Base-by-base conservation (phyloP, 2,888 invertebrate genomes). In the Meganola albula region DNA sequence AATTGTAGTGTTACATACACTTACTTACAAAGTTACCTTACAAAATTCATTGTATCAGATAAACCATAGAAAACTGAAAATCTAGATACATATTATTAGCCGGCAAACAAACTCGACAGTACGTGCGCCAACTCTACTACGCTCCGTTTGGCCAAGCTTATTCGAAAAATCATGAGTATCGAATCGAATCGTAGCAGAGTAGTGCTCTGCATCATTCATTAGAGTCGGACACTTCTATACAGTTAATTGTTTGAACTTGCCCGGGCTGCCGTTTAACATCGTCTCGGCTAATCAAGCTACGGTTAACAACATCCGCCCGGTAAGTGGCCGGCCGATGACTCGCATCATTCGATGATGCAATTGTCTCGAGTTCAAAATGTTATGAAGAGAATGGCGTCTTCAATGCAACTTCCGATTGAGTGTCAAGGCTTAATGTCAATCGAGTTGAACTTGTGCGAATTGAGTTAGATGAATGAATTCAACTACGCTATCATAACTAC, bases 211-310 rank as follows among this genome's bases (percentile, higher is more conserved):
- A 74, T 78, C 82, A 78, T 83, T 82, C 79, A 82, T 83, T 84
- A 77, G 78, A 76, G 82, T 80, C 76, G 83, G 78, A 78, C 84
- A 82, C 82, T 83, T 82, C 78, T 79, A 75, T 82, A 78, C 77
- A 75, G 75, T 84, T 82, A 80, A 84, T 84, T 84, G 82, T 83
- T 82, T 84, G 84, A 85, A 85, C 84, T 83, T 74, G 78, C 69
- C 63, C 73, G 69, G 64, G 58, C 71, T 77, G 69, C 74, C 74
- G 80, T 75, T 82, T 80, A 76, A 82, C 74, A 71, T 73, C 80
- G 78, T 77, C 79, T 74, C 73, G 64, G 69, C 74, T 83, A 84
- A 85, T 85, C 83, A 84, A 82, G 78, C 65, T 68, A 58, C 69
- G 71, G 79, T 79, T 84, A 80, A 83, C 83, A 74, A 83, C 85